These are phyloP conservation scores for Periplaneta americana DNA, from an alignment of 1,140 invertebrate genomes.

Conservation along the genomic window DNA sequence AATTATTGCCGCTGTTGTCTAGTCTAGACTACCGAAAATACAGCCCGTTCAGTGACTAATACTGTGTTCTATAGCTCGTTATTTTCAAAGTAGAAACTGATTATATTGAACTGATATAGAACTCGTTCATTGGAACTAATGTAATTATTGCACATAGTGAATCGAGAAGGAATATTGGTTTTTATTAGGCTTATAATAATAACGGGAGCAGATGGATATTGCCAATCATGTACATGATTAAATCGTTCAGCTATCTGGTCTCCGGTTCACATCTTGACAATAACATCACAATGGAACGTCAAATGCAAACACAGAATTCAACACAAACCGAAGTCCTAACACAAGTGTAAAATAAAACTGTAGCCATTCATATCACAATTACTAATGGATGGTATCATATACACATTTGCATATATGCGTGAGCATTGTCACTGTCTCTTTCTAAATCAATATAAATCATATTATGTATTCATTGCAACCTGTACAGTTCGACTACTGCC, in stretches of 20 bases:
- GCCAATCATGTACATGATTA: background rate
- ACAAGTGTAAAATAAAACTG: background rate
- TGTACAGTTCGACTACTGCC: too few species aligned
- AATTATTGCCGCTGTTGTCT: background rate
- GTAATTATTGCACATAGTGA: background rate
- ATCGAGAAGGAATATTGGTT: background rate
- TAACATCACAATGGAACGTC: background rate
- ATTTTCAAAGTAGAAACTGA: background rate
- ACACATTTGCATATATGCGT: background rate
- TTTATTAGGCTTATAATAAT: background rate
- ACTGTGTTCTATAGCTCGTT: background rate
- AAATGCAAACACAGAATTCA: background rate
- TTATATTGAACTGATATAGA: background rate
- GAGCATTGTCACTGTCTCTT: too few species aligned
- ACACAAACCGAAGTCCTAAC: background rate
- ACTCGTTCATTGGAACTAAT: background rate
- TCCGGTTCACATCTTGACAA: background rate
- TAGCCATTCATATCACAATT: background rate
- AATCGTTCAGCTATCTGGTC: background rate
- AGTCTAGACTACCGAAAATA: background rate
- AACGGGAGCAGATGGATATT: background rate
- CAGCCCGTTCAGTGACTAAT: background rate
- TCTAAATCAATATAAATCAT: too few species aligned
- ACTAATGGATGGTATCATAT: background rate
- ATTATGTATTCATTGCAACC: too few species aligned